Percentiles rank a stretch among this genome's conserved stretches.
These are phyloP conservation scores for Taenaris catops DNA, from an alignment of 2,888 invertebrate genomes.

Conservation along the genomic window DNA sequence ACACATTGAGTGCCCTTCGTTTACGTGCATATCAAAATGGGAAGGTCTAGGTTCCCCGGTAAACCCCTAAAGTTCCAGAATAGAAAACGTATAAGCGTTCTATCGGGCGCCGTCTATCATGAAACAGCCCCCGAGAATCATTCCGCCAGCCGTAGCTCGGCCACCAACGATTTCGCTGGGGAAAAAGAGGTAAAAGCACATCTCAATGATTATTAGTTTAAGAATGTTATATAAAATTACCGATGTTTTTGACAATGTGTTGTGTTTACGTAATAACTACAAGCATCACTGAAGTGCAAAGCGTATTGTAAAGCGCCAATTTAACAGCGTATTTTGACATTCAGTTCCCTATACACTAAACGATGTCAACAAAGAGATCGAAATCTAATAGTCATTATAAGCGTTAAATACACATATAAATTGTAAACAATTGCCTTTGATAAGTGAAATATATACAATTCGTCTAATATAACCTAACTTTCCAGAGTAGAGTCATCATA, in stretches of 20 bases:
- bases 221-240: conserved; percentile 34
- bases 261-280: conserved; percentile 72
- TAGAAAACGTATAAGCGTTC: conserved; percentile 91
- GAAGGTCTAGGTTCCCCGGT: conserved; percentile 92
- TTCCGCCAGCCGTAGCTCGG: conserved; percentile 64
- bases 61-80: conserved; percentile 93
- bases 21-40: conserved; percentile 83
- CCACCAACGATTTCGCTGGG: conserved; percentile 67
- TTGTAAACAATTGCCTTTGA: too few relatives aligned
- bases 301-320: conserved; percentile 32
- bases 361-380: conserved; percentile 53
- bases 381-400: conserved; percentile 13
- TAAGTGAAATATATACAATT: too few relatives aligned
- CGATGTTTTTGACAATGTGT: conserved; percentile 42
- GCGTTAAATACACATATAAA: neutral
- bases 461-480: conserved; percentile 29
- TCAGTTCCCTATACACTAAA: conserved; percentile 36
- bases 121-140: conserved; percentile 66
- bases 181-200: conserved; percentile 69
- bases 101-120: conserved; percentile 81
- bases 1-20: conserved; percentile 79
- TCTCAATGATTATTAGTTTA: conserved; percentile 33
- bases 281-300: conserved; percentile 45
- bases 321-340: conserved; percentile 52
- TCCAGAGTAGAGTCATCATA: conserved; percentile 9